These are phyloP conservation scores for Heliothis subflexa DNA, from an alignment of 1,140 invertebrate genomes.

Conservation along the genomic window DNA sequence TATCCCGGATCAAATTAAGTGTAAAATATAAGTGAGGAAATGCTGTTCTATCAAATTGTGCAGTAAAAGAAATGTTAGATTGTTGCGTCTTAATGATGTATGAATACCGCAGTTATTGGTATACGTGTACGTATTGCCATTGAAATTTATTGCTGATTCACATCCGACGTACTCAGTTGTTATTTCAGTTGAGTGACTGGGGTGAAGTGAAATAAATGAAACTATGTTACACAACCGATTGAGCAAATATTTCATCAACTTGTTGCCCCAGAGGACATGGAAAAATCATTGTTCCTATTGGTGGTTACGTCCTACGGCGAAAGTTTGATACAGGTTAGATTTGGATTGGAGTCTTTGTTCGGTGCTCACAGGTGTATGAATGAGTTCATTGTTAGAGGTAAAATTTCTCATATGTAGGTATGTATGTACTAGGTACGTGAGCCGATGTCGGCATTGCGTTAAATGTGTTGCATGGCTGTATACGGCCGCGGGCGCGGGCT, in stretches of 20 bases:
- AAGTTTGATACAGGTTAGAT: conserved; percentile 64
- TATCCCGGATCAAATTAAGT: too few relatives aligned
- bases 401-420: neutral
- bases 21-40: conserved; percentile 17
- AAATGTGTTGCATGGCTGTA: conserved; percentile 52
- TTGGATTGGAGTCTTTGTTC: conserved; percentile 57
- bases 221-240: conserved; percentile 82
- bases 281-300: conserved; percentile 68
- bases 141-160: conserved; percentile 78
- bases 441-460: conserved; percentile 30
- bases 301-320: conserved; percentile 65
- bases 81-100: conserved; percentile 40
- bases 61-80: conserved; percentile 31
- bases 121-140: conserved; percentile 57
- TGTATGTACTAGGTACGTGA: neutral
- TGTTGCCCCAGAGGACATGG: conserved; percentile 75
- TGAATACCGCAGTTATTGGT: conserved; percentile 45
- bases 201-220: conserved; percentile 84
- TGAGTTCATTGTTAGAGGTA: conserved; percentile 22
- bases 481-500: conserved; percentile 60
- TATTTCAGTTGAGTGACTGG: conserved; percentile 79
- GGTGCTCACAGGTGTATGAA: neutral
- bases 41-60: conserved; percentile 33
- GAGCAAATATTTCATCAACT: conserved; percentile 84
- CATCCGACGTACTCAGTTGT: conserved; percentile 70